Base-by-base conservation (phyloP, 53 echinoderm and acorn worm genomes). In the Patiria pectinifera region DNA sequence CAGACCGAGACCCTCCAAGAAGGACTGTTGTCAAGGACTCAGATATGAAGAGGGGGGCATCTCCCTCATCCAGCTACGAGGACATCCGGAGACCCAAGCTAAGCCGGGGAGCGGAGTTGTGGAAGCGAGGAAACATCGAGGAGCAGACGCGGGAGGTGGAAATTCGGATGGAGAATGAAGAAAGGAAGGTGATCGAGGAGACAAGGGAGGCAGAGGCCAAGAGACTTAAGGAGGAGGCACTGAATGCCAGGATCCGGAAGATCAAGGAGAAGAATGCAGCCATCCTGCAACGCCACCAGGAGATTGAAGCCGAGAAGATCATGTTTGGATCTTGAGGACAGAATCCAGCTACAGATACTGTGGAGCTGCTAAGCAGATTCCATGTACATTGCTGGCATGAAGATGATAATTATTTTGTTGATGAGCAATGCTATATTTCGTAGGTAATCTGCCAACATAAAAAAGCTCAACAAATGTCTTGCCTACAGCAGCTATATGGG, bases 301-400 rank as follows among this genome's bases (percentile, higher is more conserved):
- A 96, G 79, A 99, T 99, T 75, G 96, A 97, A 77, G 93, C 94
- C 45, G 99, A 99, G 77, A 99, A 99, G 92, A 86, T 97, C 86
- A 93, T 95, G 89, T 99, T 96, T 92, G 96, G 95, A 83, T 94
- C 89, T 4, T 95, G 83, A 94, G 48, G 53, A 13, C 46, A 46
- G 46, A 71, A 45, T 43, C 25, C 44, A 63, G 69, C 66, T 76
- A 23, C 72, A 84, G 6, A 60, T 16, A 1, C 63, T 24, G 26
- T 16, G 45, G 23, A 45, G 43, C 35, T 78, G 43, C 43, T 15
- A 26, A 48, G 53, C 81, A 49, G 2, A 3, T 35, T 35, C 35
- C 35, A 35, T 35, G 35, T 35, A 35, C 35, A 35, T 35, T 35
- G 35, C 35, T 35, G 35, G 35, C 35, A 35, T 35, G 35, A 35